These are phyloP conservation scores for Bruchidius siliquastri DNA, from an alignment of 2,888 invertebrate genomes.

Conservation along the genomic window DNA sequence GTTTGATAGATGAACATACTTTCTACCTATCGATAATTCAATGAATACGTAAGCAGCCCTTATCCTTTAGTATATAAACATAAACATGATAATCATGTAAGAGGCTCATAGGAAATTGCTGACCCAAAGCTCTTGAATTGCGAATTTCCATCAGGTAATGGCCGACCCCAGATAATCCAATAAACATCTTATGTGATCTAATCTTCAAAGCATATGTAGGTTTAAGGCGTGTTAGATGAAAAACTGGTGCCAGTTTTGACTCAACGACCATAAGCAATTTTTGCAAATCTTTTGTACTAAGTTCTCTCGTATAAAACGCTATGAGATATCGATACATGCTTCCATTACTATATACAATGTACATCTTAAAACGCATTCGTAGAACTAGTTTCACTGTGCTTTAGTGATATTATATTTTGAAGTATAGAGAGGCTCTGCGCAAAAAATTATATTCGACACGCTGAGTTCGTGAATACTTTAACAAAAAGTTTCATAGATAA, in stretches of 20 bases:
- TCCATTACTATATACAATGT: not conserved
- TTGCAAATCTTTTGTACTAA: not conserved
- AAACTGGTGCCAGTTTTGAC: not conserved
- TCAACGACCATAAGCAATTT: not conserved
- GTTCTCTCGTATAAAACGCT: not conserved
- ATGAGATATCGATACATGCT: not conserved
- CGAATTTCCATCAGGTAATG: too few species aligned
- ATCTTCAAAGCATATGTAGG: not conserved
- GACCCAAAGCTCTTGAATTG: too few species aligned
- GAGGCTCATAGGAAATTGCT: too few species aligned
- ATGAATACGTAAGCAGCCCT: too few species aligned
- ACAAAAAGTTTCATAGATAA: too few species aligned
- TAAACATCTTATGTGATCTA: not conserved
- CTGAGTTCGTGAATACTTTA: too few species aligned
- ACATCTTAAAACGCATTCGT: not conserved
- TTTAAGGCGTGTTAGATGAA: not conserved
- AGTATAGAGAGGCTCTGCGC: not conserved
- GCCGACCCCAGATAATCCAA: not conserved
- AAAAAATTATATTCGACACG: not conserved
- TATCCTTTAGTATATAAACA: too few species aligned
- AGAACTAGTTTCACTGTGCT: not conserved
- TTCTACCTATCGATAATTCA: too few species aligned
- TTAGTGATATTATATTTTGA: not conserved
- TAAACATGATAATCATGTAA: too few species aligned
- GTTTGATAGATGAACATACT: too few species aligned